Evolutionary conservation across 2,113 vertebrate genomes (phyloP), one percentile per base, ranked within the genome.

Genomic region (Callospermophilus lateralis): DNA sequence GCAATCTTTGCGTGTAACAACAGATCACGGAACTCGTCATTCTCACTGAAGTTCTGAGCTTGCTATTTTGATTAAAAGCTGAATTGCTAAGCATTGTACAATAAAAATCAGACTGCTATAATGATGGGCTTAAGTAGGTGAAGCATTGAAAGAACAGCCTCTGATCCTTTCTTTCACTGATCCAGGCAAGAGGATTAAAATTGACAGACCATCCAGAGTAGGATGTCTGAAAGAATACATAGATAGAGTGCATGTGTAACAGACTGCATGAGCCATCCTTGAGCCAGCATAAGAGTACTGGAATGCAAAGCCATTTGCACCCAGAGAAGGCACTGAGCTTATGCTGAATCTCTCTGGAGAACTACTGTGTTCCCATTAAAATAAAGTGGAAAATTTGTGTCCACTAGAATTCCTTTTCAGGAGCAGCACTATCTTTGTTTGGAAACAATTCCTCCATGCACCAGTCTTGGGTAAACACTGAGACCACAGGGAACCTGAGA

Each of bases 51-150:
- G 73, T 95, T 97, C 73, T 84, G 15, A 92, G 45, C 88, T 65
- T 77, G n/a, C 61, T 95, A 53, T 95, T 97, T 95, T 94, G 94
- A 96, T 96, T 96, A 92, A 95, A 96, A 93, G 77, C 77, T 42
- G 89, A 92, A 95, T 93, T 84, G 67, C 65, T 94, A 85, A 92
- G 81, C 79, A 92, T 4, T 45, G 39, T 67, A 90, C 53, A 92
- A 70, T 80, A 90, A 96, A 95, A 95, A 74, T 90, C 16, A 81
- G 73, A 28, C 67, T 84, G 42, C 61, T 63, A 26, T n/a, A 78
- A 85, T 95, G 70, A 89, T 48, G 8, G 13, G 16, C 87, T 67
- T 95, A 67, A 96, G 72, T 67, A 87, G n/a, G 53, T 96, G 80
- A 96, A 84, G 61, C 61, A 89, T 22, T 30, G 53, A 90, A 93